These are phyloP conservation scores for Luscinia megarhynchos DNA, from an alignment of 2,797 vertebrate genomes.

Conservation along the genomic window DNA sequence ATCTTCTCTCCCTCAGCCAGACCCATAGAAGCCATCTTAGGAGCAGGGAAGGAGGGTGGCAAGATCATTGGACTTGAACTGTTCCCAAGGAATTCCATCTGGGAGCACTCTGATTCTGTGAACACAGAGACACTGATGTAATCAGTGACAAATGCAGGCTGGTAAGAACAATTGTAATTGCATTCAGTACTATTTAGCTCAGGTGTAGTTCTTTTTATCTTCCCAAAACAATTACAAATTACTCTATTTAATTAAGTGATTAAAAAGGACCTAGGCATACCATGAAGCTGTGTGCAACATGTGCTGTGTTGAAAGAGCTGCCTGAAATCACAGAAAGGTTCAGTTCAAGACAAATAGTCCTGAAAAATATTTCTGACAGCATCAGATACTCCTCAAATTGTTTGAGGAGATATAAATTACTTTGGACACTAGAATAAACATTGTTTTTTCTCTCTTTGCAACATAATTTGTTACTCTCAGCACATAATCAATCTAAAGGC, in stretches of 20 bases:
- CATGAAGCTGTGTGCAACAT: neutral
- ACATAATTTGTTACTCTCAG: neutral
- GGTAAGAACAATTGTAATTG: neutral
- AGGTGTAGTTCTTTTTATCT: neutral
- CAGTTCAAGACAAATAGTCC: neutral
- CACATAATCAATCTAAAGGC: neutral
- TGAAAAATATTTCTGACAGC: neutral
- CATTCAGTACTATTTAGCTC: neutral
- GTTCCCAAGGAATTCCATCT: neutral
- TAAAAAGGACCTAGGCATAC: neutral
- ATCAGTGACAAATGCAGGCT: neutral
- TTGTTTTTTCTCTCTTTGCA: neutral
- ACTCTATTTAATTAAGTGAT: neutral
- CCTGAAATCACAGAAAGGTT: neutral
- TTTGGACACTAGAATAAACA: neutral
- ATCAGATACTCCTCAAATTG: neutral
- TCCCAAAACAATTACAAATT: neutral
- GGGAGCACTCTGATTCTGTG: neutral
- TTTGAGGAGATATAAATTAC: neutral
- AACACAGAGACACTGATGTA: neutral
- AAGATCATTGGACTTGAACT: neutral
- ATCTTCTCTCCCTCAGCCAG: neutral
- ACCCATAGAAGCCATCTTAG: neutral
- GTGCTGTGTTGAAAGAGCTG: neutral
- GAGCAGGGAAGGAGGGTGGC: neutral